phyloP scores from a whole-genome alignment of 1,140 invertebrate species.

The Periplaneta americana region DNA sequence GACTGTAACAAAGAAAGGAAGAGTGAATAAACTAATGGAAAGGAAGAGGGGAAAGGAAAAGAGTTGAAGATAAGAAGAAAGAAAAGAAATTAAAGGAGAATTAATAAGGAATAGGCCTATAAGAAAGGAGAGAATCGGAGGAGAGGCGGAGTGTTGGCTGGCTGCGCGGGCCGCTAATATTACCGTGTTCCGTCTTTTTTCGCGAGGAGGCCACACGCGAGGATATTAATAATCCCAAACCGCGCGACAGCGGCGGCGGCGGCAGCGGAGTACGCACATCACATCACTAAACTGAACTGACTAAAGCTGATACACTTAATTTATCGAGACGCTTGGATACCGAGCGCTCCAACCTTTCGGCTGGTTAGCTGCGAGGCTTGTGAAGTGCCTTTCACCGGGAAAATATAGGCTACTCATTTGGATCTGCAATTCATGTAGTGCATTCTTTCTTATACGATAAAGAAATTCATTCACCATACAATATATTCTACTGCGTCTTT shows the following conservation, averaged over 20 bases:
- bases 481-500: too few species aligned
- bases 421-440: too few species aligned
- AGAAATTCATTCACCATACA: too few species aligned
- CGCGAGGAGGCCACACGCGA: background rate
- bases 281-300: background rate
- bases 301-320: background rate
- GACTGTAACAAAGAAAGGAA: too few species aligned
- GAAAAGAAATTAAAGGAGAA: too few species aligned
- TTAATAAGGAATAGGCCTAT: too few species aligned
- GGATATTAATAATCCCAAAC: background rate
- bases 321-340: background rate
- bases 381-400: background rate
- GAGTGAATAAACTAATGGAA: too few species aligned
- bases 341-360: background rate
- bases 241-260: background rate
- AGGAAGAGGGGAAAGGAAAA: too few species aligned
- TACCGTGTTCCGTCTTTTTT: background rate
- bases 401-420: background rate
- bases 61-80: too few species aligned
- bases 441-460: too few species aligned
- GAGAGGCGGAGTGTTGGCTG: background rate
- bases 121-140: too few species aligned
- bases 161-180: background rate
- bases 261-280: background rate
- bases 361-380: background rate